phyloP scores from a whole-genome alignment of 2,888 invertebrate genomes.

The Agonopterix alstromeriana region DNA sequence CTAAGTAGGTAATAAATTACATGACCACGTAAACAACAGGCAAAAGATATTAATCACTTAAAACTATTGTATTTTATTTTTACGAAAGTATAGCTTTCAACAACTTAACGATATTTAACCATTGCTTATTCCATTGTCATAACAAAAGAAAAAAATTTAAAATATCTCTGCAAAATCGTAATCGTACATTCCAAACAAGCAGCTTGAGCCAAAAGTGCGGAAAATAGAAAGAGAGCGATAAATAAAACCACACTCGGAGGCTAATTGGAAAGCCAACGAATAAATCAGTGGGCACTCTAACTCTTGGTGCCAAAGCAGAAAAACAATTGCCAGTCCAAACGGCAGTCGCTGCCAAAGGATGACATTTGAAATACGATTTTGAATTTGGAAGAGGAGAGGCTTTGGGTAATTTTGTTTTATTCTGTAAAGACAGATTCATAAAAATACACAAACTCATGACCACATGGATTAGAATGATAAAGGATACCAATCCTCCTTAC shows the following conservation, averaged over 20 bases:
- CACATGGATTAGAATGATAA: too few relatives aligned
- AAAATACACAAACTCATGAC: too few relatives aligned
- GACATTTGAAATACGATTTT: constrained; percentile 20
- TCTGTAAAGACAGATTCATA: too few relatives aligned
- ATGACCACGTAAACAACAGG: neutral
- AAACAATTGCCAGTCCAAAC: constrained; percentile 35
- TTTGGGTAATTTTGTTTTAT: neutral
- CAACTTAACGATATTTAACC: neutral
- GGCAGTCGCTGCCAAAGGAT: constrained; percentile 21
- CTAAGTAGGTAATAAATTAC: too few relatives aligned
- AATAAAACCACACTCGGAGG: constrained; percentile 59
- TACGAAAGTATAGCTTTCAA: neutral
- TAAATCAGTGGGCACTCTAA: constrained; percentile 61
- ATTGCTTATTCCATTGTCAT: neutral
- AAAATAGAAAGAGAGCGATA: constrained; percentile 63
- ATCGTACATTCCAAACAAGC: neutral
- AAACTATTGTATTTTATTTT: neutral
- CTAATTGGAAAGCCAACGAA: constrained; percentile 68
- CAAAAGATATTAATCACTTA: neutral
- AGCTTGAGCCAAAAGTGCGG: constrained; percentile 38
- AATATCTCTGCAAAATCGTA: neutral
- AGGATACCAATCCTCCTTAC: too few relatives aligned
- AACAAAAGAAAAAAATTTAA: neutral
- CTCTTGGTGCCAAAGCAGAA: constrained; percentile 38
- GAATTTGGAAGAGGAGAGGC: constrained; percentile 9